phyloP scores from a whole-genome alignment of 2,888 invertebrate genomes.

The Sminthurides aquaticus region DNA sequence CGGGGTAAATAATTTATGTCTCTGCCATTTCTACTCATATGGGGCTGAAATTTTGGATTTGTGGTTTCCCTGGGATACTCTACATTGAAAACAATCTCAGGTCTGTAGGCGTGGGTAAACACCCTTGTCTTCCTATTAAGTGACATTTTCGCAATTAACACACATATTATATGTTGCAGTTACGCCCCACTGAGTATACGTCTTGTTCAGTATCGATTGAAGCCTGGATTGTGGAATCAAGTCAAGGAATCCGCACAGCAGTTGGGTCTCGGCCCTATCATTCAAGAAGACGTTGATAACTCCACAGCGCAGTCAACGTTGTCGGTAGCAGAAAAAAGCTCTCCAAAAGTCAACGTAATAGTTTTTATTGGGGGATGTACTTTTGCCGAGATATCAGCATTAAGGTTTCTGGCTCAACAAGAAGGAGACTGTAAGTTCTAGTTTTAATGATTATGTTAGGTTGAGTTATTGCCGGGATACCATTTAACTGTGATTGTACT shows the following conservation, averaged over 20 bases:
- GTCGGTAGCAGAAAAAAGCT: slow-evolving; percentile 42
- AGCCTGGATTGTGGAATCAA: slow-evolving; percentile 55
- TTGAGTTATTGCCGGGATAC: neutral
- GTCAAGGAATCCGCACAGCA: slow-evolving; percentile 71
- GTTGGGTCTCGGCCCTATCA: slow-evolving; percentile 68
- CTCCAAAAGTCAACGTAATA: slow-evolving; percentile 70
- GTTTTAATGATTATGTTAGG: neutral
- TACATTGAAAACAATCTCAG: too few species aligned
- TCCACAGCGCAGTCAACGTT: slow-evolving; percentile 22
- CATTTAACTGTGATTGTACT: too few species aligned
- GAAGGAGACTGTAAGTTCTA: slow-evolving; percentile 47
- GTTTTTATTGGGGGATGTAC: slow-evolving; percentile 97
- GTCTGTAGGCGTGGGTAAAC: too few species aligned
- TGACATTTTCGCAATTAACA: too few species aligned
- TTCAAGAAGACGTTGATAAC: slow-evolving; percentile 47
- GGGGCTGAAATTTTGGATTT: too few species aligned
- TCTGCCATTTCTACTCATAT: too few species aligned
- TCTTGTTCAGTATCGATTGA: slow-evolving; percentile 63
- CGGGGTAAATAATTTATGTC: too few species aligned
- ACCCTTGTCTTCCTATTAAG: too few species aligned
- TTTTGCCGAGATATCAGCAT: slow-evolving; percentile 72
- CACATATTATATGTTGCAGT: too few species aligned
- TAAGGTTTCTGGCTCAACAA: slow-evolving; percentile 54
- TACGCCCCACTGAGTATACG: slow-evolving; percentile 89
- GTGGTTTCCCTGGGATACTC: too few species aligned